Evolutionary conservation across 2,797 vertebrate species (phyloP), one percentile per base, ranked within the genome.

Genomic region (Takifugu rubripes): DNA sequence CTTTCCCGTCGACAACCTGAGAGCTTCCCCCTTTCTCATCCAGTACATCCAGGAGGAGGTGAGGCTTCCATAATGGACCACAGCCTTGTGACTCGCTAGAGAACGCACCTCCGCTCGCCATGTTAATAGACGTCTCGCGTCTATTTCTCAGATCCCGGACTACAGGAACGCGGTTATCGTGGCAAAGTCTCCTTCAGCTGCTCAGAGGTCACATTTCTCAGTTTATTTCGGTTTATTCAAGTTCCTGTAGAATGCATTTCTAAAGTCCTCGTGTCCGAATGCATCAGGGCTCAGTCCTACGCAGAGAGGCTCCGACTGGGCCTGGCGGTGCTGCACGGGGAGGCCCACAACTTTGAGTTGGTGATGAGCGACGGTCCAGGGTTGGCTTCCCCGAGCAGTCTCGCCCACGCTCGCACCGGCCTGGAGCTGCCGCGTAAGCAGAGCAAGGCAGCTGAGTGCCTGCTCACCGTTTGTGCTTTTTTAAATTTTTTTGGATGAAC

Each of bases 1-100:
- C 76, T 96, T 98, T 74, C 97, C 97, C 0, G 95, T 99, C 49
- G 97, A 99, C 88, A 99, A 99, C 86, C 91, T 99, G 72, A 91
- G 97, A 79, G 97, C 95, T 52, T 99, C 97, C 0, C 97, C 97
- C 24, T 99, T 98, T 87, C 93, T 99, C 78, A 93, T 99, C 60
- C 97, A 99, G 83, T 99, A 99, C 77, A 99, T 99, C 83, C 96
- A 98, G 79, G 97, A 99, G 81, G 96, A 99, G 94, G 97, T 97
- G 82, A 90, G 83, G 63, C 9, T 25, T 1, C 5, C 15, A 45
- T 11, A 25, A 7, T 21, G 1, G 26, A 43, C 29, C 1, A 24
- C 27, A 29, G 27, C 5, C 8, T 29, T 29, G 3, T 29, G 27
- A 29, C 27, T 3, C 5, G 27, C 27, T 29, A 7, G 21, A 21